These are phyloP conservation scores for Nibea albiflora DNA, from an alignment of 2,113 vertebrate genomes.

Conservation along the genomic window DNA sequence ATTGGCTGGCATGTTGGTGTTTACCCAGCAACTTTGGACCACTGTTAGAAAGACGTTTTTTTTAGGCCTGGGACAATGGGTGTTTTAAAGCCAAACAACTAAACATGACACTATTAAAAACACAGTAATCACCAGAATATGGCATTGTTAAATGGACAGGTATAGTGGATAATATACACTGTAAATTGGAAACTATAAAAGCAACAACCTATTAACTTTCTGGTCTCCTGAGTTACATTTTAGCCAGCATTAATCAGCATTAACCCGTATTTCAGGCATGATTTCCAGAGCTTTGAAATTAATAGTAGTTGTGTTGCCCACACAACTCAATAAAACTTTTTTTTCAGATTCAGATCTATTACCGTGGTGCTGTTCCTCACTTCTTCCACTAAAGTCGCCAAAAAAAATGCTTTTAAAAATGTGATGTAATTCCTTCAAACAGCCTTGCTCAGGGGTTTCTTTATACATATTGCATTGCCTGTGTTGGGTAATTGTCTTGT, in stretches of 20 bases:
- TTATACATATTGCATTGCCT: conserved; percentile 27
- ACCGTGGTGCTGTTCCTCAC: background rate
- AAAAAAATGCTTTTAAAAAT: conserved; percentile 16
- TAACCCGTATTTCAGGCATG: background rate
- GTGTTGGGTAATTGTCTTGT: conserved; percentile 41
- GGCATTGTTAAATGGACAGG: background rate
- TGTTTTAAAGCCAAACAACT: background rate
- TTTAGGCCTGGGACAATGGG: no score
- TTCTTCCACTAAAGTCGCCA: background rate
- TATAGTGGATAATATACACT: background rate
- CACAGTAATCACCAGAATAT: background rate
- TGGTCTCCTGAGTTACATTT: no score
- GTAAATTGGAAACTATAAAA: no score
- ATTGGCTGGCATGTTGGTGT: no score
- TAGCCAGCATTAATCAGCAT: background rate
- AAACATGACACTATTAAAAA: background rate
- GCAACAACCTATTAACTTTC: background rate
- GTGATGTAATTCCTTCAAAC: conserved; percentile 36
- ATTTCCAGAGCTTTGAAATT: background rate
- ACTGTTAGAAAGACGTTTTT: no score
- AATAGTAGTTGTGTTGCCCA: background rate
- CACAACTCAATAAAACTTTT: no score
- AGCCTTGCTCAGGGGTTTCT: background rate
- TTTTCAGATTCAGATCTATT: background rate
- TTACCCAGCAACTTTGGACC: no score